These are phyloP conservation scores for Physella acuta DNA, from an alignment of 1,140 invertebrate species.

Conservation along the genomic window DNA sequence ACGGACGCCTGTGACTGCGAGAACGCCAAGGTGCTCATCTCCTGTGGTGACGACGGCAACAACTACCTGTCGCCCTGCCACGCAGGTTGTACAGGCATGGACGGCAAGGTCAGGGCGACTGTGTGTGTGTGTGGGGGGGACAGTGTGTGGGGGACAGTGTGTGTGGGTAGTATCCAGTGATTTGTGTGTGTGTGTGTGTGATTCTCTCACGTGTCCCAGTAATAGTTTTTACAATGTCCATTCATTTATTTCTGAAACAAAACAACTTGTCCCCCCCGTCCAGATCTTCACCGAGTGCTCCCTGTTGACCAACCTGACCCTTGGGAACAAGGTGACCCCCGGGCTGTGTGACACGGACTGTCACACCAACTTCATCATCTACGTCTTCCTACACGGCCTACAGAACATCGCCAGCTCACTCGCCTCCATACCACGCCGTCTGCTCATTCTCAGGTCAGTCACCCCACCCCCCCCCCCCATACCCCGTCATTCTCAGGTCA, in stretches of 20 bases:
- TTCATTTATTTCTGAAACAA: too few species aligned
- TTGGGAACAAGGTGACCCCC: not conserved
- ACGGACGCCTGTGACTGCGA: slow-evolving; percentile 10
- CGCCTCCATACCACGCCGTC: not conserved
- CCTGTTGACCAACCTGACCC: not conserved
- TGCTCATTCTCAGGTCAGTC: slow-evolving; percentile 15
- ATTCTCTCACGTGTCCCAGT: too few species aligned
- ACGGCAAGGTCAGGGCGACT: slow-evolving; percentile 5
- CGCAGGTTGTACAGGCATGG: not conserved
- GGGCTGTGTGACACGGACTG: slow-evolving; percentile 6
- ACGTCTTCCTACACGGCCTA: not conserved
- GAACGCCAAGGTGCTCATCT: not conserved
- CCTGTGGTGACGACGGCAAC: not conserved
- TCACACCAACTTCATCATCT: slow-evolving; percentile 1
- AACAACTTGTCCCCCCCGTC: too few species aligned
- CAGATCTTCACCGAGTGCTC: slow-evolving; percentile 8
- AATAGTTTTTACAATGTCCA: not conserved
- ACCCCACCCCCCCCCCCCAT: too few species aligned
- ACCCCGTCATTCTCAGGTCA: too few species aligned
- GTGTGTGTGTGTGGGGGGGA: too few species aligned
- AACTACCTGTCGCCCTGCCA: slow-evolving; percentile 15
- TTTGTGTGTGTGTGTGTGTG: too few species aligned
- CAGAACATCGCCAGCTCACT: not conserved
- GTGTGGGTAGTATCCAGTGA: too few species aligned
- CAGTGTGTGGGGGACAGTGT: too few species aligned